Conservation (phyloP, 1,140 invertebrate genomes). For the Trachymyrmex cornetzi region DNA sequence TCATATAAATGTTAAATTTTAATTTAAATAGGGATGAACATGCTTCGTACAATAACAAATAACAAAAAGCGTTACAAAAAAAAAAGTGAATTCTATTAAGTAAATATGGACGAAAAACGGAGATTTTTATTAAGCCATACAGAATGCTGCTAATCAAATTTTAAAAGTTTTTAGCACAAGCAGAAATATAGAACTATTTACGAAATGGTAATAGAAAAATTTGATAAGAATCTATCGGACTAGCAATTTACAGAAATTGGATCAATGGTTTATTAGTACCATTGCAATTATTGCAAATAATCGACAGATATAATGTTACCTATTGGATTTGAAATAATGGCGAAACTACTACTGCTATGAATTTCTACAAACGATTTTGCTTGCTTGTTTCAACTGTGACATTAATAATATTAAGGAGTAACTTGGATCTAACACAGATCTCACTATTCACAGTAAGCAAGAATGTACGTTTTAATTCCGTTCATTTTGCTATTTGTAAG, state of each 20-base stretch:
- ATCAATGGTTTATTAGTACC: constrained; percentile 2
- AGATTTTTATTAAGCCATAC: background rate
- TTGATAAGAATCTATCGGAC: constrained; percentile 1
- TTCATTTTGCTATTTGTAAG: constrained; percentile 3
- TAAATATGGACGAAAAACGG: background rate
- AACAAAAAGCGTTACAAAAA: background rate
- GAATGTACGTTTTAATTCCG: constrained; percentile 7
- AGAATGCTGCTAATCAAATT: constrained; percentile 27
- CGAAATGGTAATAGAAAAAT: constrained; percentile 5
- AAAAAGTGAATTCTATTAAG: constrained; percentile 7
- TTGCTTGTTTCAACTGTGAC: background rate
- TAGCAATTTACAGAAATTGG: constrained; percentile 30
- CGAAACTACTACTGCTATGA: background rate
- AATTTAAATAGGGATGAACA: background rate
- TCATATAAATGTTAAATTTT: background rate
- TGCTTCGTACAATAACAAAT: constrained; percentile 9
- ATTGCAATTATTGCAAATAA: constrained; percentile 19
- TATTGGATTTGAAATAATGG: constrained; percentile 12
- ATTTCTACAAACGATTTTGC: constrained; percentile 18
- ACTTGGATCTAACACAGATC: background rate
- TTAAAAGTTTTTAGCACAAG: background rate
- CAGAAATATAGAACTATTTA: constrained; percentile 21
- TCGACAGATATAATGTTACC: background rate
- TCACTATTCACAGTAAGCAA: background rate
- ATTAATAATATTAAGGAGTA: background rate